Evolutionary conservation across 2,113 vertebrate species (phyloP).

Genomic region (Ictidomys tridecemlineatus): DNA sequence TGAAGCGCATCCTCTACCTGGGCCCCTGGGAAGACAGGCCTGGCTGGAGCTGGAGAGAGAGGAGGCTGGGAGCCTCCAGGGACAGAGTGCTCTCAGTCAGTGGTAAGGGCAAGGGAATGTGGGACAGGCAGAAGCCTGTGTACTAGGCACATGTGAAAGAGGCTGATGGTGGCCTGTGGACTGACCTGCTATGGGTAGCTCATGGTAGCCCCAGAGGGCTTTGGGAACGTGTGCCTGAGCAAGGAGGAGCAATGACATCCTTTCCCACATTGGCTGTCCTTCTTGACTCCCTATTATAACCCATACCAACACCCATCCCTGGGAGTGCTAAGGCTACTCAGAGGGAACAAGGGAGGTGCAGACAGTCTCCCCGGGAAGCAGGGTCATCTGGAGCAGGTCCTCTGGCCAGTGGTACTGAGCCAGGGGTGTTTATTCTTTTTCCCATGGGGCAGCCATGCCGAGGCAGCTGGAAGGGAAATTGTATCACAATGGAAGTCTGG

Average conservation of each 20-base stretch:
- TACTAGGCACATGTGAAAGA: background rate
- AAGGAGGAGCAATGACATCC: accelerated
- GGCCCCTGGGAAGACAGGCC: background rate
- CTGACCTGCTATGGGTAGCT: background rate
- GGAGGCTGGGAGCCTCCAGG: background rate
- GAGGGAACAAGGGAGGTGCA: accelerated
- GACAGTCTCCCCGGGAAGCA: background rate
- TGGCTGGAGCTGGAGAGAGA: no score
- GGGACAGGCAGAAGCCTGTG: background rate
- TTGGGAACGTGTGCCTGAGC: background rate
- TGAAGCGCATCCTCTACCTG: background rate
- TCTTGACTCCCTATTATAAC: background rate
- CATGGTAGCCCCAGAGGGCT: background rate
- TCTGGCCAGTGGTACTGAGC: background rate
- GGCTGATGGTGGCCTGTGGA: background rate
- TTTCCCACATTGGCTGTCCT: background rate
- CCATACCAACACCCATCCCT: accelerated
- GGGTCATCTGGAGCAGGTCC: background rate
- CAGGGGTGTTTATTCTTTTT: accelerated
- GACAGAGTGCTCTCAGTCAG: background rate
- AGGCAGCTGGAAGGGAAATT: constrained; percentile 66
- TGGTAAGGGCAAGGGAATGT: accelerated
- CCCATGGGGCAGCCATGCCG: background rate
- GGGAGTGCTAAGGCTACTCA: background rate
- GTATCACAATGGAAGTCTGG: background rate